phyloP scores from a whole-genome alignment of 2,797 vertebrate species.

The Fistularia tabacaria region DNA sequence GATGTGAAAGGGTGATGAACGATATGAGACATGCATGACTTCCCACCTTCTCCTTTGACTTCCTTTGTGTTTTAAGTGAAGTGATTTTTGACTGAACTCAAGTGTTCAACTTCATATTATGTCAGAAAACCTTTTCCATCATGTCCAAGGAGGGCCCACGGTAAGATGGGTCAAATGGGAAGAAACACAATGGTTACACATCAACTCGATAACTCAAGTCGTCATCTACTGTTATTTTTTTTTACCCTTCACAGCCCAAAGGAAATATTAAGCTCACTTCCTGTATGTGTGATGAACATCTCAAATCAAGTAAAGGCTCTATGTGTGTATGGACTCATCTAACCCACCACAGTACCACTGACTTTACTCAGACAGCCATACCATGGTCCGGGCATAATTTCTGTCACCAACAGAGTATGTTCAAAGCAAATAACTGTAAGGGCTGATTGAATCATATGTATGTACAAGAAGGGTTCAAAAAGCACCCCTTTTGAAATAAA shows the following conservation, averaged over 20 bases:
- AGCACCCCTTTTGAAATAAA: too few species aligned
- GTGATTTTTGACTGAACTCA: neutral
- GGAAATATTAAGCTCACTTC: constrained; percentile 18
- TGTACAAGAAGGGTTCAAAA: too few species aligned
- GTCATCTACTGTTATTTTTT: neutral
- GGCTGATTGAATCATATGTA: too few species aligned
- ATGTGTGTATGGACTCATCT: constrained; percentile 63
- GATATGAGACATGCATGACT: constrained; percentile 44
- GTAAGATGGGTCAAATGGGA: too few species aligned
- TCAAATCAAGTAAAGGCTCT: constrained; percentile 54
- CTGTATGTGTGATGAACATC: constrained; percentile 57
- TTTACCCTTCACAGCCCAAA: neutral
- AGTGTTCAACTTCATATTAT: too few species aligned
- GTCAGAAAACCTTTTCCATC: too few species aligned
- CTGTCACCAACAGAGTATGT: too few species aligned
- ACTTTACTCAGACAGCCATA: constrained; percentile 1
- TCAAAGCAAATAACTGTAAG: too few species aligned
- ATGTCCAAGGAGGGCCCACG: too few species aligned
- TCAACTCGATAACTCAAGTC: constrained; percentile 4
- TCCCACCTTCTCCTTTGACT: constrained; percentile 38
- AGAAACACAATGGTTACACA: neutral
- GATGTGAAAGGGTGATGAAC: constrained; percentile 51
- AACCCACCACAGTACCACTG: constrained; percentile 47
- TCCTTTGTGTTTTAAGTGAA: constrained; percentile 36
- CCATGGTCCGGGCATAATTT: too few species aligned